phyloP scores from a whole-genome alignment of 2,888 invertebrate genomes.

The Conchocele bisecta region DNA sequence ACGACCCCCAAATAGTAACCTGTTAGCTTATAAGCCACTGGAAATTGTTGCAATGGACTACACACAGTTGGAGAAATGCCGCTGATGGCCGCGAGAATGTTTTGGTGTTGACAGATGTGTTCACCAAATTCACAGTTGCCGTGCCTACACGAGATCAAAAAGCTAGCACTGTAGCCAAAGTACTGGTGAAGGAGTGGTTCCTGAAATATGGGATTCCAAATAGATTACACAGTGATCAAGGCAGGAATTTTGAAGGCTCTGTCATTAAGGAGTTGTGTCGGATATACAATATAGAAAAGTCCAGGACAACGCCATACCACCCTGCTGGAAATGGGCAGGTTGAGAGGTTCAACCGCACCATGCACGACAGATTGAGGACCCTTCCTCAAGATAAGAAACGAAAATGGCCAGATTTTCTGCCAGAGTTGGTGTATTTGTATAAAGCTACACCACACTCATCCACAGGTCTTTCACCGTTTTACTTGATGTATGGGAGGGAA shows the following conservation, averaged over 20 bases:
- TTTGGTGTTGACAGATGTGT: conserved; percentile 50
- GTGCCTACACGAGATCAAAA: conserved; percentile 46
- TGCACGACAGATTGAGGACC: too few species aligned
- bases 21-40: conserved; percentile 42
- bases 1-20: conserved; percentile 24
- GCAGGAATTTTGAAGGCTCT: too few species aligned
- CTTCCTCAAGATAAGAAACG: too few species aligned
- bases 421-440: neutral
- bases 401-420: neutral
- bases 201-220: conserved; percentile 45
- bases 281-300: too few species aligned
- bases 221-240: too few species aligned
- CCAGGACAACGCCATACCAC: too few species aligned
- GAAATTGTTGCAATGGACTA: conserved; percentile 56
- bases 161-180: conserved; percentile 14
- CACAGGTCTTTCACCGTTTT: neutral
- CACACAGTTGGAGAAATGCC: conserved; percentile 46
- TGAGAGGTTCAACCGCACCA: too few species aligned
- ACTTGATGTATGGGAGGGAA: neutral
- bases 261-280: too few species aligned
- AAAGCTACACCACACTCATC: neutral
- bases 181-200: conserved; percentile 48
- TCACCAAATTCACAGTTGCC: conserved; percentile 33
- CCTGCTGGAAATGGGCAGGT: too few species aligned
- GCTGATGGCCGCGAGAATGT: conserved; percentile 48